Percentiles rank a stretch among this genome's conserved stretches.
Conservation (phyloP, 2,113 vertebrate genomes). For the Oreochromis tanganicae region DNA sequence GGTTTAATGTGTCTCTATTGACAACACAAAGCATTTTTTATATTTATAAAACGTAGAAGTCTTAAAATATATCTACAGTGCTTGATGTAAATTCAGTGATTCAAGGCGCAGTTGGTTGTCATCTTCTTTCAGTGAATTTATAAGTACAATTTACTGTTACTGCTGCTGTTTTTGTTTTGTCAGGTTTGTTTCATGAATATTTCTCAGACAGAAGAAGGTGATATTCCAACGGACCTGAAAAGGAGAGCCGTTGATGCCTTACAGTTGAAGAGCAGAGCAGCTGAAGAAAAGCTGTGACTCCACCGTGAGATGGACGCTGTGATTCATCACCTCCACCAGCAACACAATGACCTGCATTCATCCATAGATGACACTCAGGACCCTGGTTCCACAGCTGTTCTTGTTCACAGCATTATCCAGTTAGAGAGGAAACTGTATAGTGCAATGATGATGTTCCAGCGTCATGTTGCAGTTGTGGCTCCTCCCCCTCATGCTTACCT, state of each 20-base stretch:
- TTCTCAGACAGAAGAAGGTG: not conserved
- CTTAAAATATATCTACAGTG: no score
- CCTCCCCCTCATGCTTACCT: no score
- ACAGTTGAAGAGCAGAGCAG: not conserved
- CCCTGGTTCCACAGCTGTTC: rapidly evolving
- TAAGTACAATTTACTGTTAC: rapidly evolving
- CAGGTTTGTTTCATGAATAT: rapidly evolving
- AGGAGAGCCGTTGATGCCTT: rapidly evolving
- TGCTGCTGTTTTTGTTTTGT: not conserved
- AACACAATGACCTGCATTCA: rapidly evolving
- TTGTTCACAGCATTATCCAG: rapidly evolving
- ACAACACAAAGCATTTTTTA: no score
- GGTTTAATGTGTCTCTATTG: no score
- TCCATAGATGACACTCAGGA: rapidly evolving
- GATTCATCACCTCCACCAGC: not conserved
- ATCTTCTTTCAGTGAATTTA: not conserved
- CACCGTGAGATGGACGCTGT: rapidly evolving
- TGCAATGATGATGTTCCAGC: no score
- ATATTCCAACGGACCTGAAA: not conserved
- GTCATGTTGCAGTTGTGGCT: no score
- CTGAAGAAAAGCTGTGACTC: not conserved
- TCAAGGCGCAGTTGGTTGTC: no score
- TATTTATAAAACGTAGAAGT: no score
- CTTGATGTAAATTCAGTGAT: no score
- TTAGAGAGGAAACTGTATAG: no score